These are phyloP conservation scores for Aleiodes testaceus DNA, from an alignment of 2,888 invertebrate genomes.

Conservation along the genomic window DNA sequence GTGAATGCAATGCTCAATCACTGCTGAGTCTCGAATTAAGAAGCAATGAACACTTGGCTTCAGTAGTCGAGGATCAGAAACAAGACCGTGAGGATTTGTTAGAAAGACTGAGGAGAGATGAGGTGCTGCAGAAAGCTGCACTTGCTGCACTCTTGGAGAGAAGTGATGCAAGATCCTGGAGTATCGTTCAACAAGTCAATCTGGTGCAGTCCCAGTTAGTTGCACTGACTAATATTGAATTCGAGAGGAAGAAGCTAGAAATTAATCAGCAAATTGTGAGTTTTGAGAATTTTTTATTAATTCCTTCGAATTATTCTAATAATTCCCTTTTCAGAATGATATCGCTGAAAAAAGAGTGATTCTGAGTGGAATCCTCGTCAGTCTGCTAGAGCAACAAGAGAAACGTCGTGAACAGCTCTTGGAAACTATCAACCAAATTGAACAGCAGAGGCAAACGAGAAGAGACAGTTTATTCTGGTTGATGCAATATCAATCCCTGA, in stretches of 20 bases:
- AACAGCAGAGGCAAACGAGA: slow-evolving; percentile 72
- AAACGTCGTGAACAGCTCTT: slow-evolving; percentile 79
- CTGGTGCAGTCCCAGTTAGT: slow-evolving; percentile 83
- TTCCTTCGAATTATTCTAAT: slow-evolving; percentile 50
- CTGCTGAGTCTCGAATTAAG: slow-evolving; percentile 80
- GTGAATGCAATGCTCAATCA: slow-evolving; percentile 76
- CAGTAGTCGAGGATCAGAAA: slow-evolving; percentile 78
- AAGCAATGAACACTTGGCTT: slow-evolving; percentile 77
- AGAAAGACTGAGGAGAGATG: slow-evolving; percentile 79
- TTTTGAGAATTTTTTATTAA: slow-evolving; percentile 44
- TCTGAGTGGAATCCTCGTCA: slow-evolving; percentile 80
- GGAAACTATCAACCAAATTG: slow-evolving; percentile 82
- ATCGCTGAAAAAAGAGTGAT: slow-evolving; percentile 80
- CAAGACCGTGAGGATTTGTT: slow-evolving; percentile 78
- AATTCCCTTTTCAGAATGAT: slow-evolving; percentile 74
- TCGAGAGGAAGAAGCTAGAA: slow-evolving; percentile 81
- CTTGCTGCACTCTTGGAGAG: slow-evolving; percentile 82
- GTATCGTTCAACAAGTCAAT: slow-evolving; percentile 83
- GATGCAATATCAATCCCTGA: slow-evolving; percentile 86
- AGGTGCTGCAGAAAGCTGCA: slow-evolving; percentile 82
- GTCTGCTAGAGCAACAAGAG: slow-evolving; percentile 81
- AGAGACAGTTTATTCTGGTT: slow-evolving; percentile 78
- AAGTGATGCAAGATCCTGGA: slow-evolving; percentile 85
- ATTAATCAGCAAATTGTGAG: slow-evolving; percentile 80
- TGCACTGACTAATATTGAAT: slow-evolving; percentile 81